Evolutionary conservation across 2,113 vertebrate species (phyloP).

Genomic region (Platycercus adscitus): DNA sequence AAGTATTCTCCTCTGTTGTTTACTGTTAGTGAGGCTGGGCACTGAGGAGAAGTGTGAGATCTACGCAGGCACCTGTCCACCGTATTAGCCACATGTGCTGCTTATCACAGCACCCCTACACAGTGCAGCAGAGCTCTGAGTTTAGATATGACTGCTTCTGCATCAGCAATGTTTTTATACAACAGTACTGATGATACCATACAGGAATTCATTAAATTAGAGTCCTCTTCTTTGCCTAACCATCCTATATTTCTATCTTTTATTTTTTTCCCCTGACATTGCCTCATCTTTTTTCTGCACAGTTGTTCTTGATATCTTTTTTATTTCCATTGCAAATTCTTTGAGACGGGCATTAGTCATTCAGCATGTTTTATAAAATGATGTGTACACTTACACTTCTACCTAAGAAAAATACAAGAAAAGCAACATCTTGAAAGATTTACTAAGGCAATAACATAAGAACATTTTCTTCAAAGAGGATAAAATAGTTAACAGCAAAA

Average conservation of each 20-base stretch:
- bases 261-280: not conserved
- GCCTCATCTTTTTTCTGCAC: not conserved
- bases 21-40: not conserved
- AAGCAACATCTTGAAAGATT: not conserved
- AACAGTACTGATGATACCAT: not conserved
- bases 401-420: not conserved
- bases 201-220: not conserved
- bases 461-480: not conserved
- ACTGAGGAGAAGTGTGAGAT: not conserved
- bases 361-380: constrained; percentile 4
- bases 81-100: rapidly evolving
- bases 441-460: not conserved
- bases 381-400: not conserved
- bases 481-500: constrained; percentile 32
- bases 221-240: not conserved
- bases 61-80: rapidly evolving
- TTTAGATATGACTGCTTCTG: not conserved
- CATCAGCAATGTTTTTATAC: not conserved
- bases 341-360: not conserved
- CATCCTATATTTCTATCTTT: not conserved
- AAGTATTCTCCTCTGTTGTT: not conserved
- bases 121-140: not conserved
- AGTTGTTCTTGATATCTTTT: not conserved
- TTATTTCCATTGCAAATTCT: not conserved
- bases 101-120: not conserved